Percentiles rank a stretch among this genome's conserved stretches.
Evolutionary conservation across 2,113 vertebrate species (phyloP).

Genomic region (Erythrocebus patas): DNA sequence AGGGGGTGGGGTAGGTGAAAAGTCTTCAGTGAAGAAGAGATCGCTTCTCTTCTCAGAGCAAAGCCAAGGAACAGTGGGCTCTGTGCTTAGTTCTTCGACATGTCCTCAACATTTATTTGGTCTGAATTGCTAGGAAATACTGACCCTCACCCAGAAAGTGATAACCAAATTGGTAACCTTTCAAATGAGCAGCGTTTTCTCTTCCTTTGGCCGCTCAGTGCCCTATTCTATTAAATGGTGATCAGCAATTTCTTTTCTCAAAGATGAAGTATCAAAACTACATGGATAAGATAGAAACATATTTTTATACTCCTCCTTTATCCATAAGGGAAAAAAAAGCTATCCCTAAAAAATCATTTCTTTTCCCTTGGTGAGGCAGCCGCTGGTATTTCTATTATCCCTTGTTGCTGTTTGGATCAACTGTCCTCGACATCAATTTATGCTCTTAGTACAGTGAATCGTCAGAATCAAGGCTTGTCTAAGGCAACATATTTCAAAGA

Average conservation of each 20-base stretch:
- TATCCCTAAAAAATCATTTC: neutral
- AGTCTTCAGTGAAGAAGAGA: neutral
- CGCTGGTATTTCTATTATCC: neutral
- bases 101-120: neutral
- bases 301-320: neutral
- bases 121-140: neutral
- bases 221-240: neutral
- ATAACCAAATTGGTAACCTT: neutral
- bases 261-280: neutral
- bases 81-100: accelerated
- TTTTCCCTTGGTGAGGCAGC: neutral
- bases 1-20: accelerated
- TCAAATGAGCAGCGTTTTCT: neutral
- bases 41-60: neutral
- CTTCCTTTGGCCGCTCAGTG: neutral
- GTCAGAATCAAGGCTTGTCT: neutral
- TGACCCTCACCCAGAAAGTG: neutral
- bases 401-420: neutral
- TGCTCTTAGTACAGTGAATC: neutral
- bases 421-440: neutral
- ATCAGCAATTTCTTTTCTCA: neutral
- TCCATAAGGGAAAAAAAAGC: neutral
- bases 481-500: constrained; percentile 15
- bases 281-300: neutral
- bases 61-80: neutral